phyloP scores from a whole-genome alignment of 2,113 vertebrate genomes.

The Antechinus stuartii region DNA sequence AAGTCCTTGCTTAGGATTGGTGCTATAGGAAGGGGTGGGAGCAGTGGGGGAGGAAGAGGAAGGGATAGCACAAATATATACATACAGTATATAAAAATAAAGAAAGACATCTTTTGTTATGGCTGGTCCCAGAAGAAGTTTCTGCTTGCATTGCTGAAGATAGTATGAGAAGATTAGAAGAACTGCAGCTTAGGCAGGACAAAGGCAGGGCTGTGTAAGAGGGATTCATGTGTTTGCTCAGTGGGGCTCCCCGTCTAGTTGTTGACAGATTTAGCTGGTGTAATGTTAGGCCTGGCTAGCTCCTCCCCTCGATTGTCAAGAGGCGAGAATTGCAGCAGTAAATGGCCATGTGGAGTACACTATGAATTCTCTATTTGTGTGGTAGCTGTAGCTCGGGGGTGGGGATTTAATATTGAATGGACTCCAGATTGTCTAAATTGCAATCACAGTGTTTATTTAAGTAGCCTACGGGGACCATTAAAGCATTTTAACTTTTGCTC shows the following conservation, averaged over 20 bases:
- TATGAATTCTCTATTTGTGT: slow-evolving; percentile 83
- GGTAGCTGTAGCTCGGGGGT: slow-evolving; percentile 78
- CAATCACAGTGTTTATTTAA: slow-evolving; percentile 84
- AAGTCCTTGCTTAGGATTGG: slow-evolving; percentile 51
- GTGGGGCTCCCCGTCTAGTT: slow-evolving; percentile 76
- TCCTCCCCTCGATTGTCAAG: slow-evolving; percentile 78
- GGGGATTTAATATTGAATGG: slow-evolving; percentile 83
- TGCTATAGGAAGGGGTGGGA: slow-evolving; percentile 59
- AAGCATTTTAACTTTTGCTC: slow-evolving; percentile 84
- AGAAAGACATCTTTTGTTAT: slow-evolving; percentile 83
- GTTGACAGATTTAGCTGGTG: slow-evolving; percentile 86
- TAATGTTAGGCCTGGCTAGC: slow-evolving; percentile 71
- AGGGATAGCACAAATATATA: slow-evolving; percentile 80
- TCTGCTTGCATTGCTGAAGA: slow-evolving; percentile 79
- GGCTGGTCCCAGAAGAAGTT: slow-evolving; percentile 75
- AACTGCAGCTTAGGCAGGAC: slow-evolving; percentile 76
- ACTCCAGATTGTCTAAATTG: slow-evolving; percentile 86
- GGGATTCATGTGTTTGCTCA: slow-evolving; percentile 82
- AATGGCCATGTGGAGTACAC: slow-evolving; percentile 79
- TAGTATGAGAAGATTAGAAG: slow-evolving; percentile 82
- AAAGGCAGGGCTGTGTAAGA: slow-evolving; percentile 83
- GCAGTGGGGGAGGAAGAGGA: slow-evolving; percentile 54
- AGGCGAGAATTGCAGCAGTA: slow-evolving; percentile 69
- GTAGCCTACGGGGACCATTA: slow-evolving; percentile 79
- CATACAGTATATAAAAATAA: slow-evolving; percentile 65